Evolutionary conservation across 2,113 vertebrate genomes (phyloP).

Genomic region (Lates calcarifer): DNA sequence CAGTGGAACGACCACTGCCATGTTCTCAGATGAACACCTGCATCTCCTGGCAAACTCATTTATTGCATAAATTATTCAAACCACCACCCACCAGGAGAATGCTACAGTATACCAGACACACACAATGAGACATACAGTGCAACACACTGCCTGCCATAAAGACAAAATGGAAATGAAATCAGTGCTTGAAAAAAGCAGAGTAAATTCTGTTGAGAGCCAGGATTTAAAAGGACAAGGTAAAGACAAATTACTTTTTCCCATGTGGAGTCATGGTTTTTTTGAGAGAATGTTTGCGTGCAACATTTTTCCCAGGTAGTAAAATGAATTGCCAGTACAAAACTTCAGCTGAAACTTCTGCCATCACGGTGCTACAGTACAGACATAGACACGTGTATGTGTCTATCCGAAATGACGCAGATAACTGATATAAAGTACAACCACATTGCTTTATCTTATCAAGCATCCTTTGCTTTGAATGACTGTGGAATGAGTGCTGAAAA

Average conservation of each 20-base stretch:
- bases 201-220: no score
- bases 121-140: constrained; percentile 37
- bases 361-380: background rate
- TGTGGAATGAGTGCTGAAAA: background rate
- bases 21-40: constrained; percentile 67
- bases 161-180: background rate
- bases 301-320: background rate
- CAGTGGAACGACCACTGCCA: constrained; percentile 43
- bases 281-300: background rate
- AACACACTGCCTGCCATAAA: background rate
- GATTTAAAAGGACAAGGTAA: background rate
- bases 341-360: background rate
- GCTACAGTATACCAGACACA: constrained; percentile 39
- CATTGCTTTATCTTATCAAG: background rate
- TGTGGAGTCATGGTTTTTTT: background rate
- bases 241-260: background rate
- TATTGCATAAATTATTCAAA: constrained; percentile 81
- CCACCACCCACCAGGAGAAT: constrained; percentile 34
- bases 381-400: background rate
- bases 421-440: background rate
- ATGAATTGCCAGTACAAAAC: no score
- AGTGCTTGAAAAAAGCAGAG: no score
- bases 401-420: background rate
- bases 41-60: constrained; percentile 74
- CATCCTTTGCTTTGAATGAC: background rate